phyloP scores from a whole-genome alignment of 2,888 invertebrate genomes.

The Agrochola lychnidis region DNA sequence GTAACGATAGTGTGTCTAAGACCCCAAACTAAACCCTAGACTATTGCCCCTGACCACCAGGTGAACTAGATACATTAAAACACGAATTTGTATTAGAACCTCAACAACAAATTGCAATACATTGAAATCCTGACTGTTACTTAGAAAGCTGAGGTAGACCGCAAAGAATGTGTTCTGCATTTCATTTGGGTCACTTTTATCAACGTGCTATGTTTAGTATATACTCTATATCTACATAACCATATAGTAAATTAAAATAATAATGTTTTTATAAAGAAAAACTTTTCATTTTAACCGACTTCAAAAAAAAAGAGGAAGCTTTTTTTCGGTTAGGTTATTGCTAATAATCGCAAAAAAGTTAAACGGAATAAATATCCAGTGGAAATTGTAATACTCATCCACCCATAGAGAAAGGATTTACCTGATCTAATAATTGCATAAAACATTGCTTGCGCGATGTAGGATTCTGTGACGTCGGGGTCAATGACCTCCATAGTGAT shows the following conservation, averaged over 20 bases:
- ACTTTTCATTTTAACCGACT: too few relatives aligned
- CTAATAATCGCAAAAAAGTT: too few relatives aligned
- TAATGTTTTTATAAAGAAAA: background rate
- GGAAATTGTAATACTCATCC: background rate
- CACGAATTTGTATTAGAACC: constrained; percentile 20
- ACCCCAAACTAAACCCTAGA: background rate
- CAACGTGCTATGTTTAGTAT: constrained; percentile 1
- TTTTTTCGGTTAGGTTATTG: background rate
- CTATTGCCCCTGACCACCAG: background rate
- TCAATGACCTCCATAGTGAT: background rate
- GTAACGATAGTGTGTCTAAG: too few relatives aligned
- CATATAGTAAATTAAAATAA: background rate
- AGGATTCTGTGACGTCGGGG: background rate
- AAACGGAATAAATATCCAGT: background rate
- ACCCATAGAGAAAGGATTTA: background rate
- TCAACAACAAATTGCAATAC: constrained; percentile 27
- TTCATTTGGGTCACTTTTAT: constrained; percentile 32
- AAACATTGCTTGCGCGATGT: constrained; percentile 7
- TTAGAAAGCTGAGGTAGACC: constrained; percentile 61
- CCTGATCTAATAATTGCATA: background rate
- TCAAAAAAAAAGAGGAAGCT: background rate
- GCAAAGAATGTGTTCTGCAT: constrained; percentile 47
- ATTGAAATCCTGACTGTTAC: constrained; percentile 16
- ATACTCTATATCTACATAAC: background rate
- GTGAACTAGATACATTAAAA: constrained; percentile 27